phyloP scores from a whole-genome alignment of 2,113 vertebrate species.

The Cavia porcellus region DNA sequence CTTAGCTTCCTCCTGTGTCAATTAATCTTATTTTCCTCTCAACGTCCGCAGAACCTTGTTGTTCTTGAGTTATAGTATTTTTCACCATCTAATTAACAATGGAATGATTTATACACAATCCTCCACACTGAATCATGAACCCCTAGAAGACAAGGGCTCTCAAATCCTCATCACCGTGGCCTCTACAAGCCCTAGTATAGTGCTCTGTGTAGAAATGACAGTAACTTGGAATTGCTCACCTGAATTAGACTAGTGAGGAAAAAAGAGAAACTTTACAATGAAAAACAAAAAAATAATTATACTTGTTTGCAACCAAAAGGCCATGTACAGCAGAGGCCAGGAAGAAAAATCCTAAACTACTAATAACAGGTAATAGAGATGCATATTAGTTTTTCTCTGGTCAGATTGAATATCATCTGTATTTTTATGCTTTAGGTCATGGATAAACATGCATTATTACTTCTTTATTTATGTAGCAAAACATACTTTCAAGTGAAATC shows the following conservation, averaged over 20 bases:
- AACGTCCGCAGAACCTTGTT: neutral
- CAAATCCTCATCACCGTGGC: neutral
- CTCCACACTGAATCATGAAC: neutral
- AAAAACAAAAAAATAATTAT: neutral
- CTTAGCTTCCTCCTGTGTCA: neutral
- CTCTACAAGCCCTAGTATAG: neutral
- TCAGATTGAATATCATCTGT: neutral
- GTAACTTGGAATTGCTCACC: neutral
- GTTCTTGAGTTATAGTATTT: neutral
- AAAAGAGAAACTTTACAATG: neutral
- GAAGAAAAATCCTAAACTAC: constrained; percentile 39
- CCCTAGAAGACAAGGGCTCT: neutral
- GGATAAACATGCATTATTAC: constrained; percentile 30
- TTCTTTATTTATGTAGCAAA: constrained; percentile 16
- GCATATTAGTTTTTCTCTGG: neutral
- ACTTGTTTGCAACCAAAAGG: constrained; percentile 13
- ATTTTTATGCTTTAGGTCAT: neutral
- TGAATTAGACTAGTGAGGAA: neutral
- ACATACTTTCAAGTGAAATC: constrained; percentile 40
- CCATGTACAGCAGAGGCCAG: neutral
- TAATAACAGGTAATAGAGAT: neutral
- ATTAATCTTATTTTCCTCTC: neutral
- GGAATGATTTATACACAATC: neutral
- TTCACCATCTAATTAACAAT: neutral
- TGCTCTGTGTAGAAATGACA: neutral